These are phyloP conservation scores for Caenorhabditis sulstoni DNA, from an alignment of 2,888 invertebrate genomes.

Conservation along the genomic window DNA sequence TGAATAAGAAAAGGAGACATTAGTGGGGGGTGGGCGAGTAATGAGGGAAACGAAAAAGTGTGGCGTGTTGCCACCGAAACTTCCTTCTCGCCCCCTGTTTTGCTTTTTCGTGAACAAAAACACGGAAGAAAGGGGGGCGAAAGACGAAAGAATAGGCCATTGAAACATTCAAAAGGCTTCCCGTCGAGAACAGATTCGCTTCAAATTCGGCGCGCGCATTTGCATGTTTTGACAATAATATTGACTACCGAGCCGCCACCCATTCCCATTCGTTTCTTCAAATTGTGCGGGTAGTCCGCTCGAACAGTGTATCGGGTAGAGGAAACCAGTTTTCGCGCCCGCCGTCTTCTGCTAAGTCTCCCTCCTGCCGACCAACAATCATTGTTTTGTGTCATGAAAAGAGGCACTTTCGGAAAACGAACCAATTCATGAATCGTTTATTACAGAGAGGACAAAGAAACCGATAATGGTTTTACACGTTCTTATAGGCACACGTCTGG, in stretches of 20 bases:
- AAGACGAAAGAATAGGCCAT: conserved; percentile 8
- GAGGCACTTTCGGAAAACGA: background rate
- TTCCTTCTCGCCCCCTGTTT: background rate
- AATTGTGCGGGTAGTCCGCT: no score
- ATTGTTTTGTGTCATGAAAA: conserved; percentile 27
- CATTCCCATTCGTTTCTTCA: background rate
- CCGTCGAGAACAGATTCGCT: no score
- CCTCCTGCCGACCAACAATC: conserved; percentile 37
- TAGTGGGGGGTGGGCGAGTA: conserved; percentile 35
- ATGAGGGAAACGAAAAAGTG: conserved; percentile 14
- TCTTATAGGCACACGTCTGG: conserved; percentile 42
- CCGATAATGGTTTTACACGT: background rate
- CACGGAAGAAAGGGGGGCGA: conserved; percentile 17
- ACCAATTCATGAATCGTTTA: conserved; percentile 54
- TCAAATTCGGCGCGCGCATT: background rate
- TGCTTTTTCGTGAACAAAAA: conserved; percentile 1
- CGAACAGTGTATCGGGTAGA: conserved; percentile 22
- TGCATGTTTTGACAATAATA: background rate
- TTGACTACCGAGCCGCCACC: background rate
- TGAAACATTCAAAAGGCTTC: conserved; percentile 29
- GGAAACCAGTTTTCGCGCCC: conserved; percentile 33
- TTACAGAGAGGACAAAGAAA: conserved; percentile 8
- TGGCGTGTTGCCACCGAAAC: conserved; percentile 5
- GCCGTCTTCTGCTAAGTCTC: conserved; percentile 14
- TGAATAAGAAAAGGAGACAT: conserved; percentile 49